These are phyloP conservation scores for Ceyx cyanopectus DNA, from an alignment of 2,113 vertebrate genomes.

Conservation along the genomic window DNA sequence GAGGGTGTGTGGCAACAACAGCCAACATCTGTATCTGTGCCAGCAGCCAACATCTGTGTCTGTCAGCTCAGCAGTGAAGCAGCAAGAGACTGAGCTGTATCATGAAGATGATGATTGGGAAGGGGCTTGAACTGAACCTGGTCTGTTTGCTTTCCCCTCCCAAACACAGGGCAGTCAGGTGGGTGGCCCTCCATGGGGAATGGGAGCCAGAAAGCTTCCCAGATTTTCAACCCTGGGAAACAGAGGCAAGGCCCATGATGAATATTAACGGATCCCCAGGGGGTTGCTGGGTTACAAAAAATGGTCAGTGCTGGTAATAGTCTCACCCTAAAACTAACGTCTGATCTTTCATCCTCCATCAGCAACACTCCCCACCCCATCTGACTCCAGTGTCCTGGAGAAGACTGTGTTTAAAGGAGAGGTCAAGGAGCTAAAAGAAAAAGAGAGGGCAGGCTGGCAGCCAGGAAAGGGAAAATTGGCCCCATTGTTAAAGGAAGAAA, in stretches of 20 bases:
- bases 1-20: neutral
- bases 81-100: neutral
- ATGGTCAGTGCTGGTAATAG: neutral
- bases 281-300: neutral
- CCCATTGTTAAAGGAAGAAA: slow-evolving; percentile 40
- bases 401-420: slow-evolving; percentile 13
- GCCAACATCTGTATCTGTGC: neutral
- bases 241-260: neutral
- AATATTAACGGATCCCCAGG: neutral
- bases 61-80: neutral
- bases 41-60: neutral
- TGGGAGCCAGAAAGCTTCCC: neutral
- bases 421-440: slow-evolving; percentile 35
- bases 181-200: neutral
- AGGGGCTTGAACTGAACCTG: neutral
- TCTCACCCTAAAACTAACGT: neutral
- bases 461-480: slow-evolving; percentile 42
- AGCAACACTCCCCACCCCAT: neutral
- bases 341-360: slow-evolving; percentile 1
- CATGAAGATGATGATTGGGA: neutral
- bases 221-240: neutral
- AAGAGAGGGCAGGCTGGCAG: neutral
- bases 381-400: slow-evolving; percentile 7
- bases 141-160: neutral
- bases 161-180: neutral